Base-by-base conservation (phyloP, 2,113 vertebrate genomes). In the Dolichallabes microphthalmus region DNA sequence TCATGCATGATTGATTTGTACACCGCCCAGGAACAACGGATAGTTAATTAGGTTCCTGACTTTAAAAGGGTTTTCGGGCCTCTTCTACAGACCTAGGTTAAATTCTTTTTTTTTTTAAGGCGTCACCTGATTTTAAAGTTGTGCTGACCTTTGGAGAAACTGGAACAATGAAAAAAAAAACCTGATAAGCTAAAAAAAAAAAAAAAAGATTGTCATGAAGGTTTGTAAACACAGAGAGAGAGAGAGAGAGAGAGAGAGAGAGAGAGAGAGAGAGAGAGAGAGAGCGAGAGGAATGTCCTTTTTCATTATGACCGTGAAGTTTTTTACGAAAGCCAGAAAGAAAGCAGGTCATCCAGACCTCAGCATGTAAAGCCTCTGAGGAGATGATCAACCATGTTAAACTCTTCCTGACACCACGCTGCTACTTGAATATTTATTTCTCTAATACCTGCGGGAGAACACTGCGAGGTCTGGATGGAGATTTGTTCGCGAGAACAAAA, bases 401-500 rank as follows among this genome's bases (percentile, higher is more conserved):
- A 79, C 76, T 79, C 76, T 22, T 22, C 1, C 0, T 58, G 10
- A 78, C 76, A 58, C 76, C 0, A 14, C 13, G 22, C 30, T 9
- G 27, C 6, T 52, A 53, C n/a, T 32, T 17, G 52, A 35, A 58
- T 60, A 79, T 79, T 79, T 79, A 79, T 79, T 58, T 15, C 66
- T 87, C 81, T 63, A 60, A 73, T 71, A 77, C 35, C 86, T 27
- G 50, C 19, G 50, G 80, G 53, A 82, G 22, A 64, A 30, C 22
- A 9, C 22, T 74, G 58, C 6, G 22, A 76, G 32, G 71, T 13
- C 53, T 80, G 32, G 13, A 20, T 19, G 10, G n/a, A 64, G 73
- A 50, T 27, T 27, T 83, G 57, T 39, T 86, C 57, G 5, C 3
- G 25, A 61, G 66, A 30, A 30, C 13, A 19, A 73, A 73, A 79